A percentile compares a stretch with the other conserved stretches of the same genome.
phyloP scores from a whole-genome alignment of 2,888 invertebrate genomes.

The Leptopilina drosophilae region DNA sequence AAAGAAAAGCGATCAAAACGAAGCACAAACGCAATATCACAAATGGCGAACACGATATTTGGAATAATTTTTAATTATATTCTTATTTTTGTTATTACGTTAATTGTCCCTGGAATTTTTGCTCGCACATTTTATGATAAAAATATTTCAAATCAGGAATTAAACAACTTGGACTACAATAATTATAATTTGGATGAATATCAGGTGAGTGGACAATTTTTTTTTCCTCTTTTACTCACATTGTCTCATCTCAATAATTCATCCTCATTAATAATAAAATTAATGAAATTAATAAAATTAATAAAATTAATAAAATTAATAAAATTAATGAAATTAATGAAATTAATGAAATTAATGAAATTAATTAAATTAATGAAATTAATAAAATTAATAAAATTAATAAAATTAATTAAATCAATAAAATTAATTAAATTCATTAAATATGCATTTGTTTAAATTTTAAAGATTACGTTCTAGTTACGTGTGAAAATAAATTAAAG shows the following conservation, averaged over 20 bases:
- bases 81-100: neutral
- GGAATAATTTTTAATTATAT: constrained; percentile 22
- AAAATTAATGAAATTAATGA: no score
- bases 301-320: no score
- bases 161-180: constrained; percentile 18
- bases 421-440: neutral
- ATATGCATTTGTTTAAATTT: no score
- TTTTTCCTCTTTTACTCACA: neutral
- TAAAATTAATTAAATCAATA: no score
- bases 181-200: constrained; percentile 23
- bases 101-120: constrained; percentile 11
- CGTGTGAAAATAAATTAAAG: neutral
- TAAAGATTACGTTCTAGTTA: no score
- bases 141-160: constrained; percentile 13
- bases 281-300: neutral
- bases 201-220: neutral
- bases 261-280: neutral
- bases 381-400: no score
- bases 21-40: constrained; percentile 1
- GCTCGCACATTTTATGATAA: constrained; percentile 3
- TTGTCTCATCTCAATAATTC: neutral
- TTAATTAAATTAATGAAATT: no score
- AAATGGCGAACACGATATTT: constrained; percentile 16
- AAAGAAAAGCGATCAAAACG: constrained; percentile 12
- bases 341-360: no score